phyloP scores from a whole-genome alignment of 2,113 vertebrate species.

The Psilopsiagon aymara region DNA sequence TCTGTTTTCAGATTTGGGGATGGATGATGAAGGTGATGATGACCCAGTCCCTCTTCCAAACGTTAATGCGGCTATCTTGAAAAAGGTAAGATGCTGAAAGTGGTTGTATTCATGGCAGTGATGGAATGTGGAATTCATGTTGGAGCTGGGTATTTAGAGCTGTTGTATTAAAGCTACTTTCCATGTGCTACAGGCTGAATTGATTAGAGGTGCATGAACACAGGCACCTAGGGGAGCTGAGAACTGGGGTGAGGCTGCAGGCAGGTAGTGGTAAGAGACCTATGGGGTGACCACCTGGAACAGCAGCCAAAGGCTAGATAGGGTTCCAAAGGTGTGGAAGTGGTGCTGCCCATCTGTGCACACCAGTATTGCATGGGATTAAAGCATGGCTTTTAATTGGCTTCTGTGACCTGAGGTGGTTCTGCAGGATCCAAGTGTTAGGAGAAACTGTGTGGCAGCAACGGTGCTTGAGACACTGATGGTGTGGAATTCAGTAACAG shows the following conservation, averaged over 20 bases:
- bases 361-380: background rate
- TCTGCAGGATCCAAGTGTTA: background rate
- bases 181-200: background rate
- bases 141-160: background rate
- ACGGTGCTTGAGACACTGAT: no score
- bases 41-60: slow-evolving; percentile 98
- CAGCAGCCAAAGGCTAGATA: background rate
- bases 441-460: background rate
- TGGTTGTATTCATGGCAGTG: background rate
- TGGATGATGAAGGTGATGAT: slow-evolving; percentile 99
- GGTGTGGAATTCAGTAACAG: background rate
- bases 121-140: background rate
- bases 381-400: background rate
- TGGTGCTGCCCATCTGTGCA: background rate
- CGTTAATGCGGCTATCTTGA: slow-evolving; percentile 97
- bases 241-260: background rate
- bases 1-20: slow-evolving; percentile 90
- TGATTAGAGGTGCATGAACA: background rate
- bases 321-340: background rate
- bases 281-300: background rate
- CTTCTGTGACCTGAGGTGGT: background rate
- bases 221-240: rapidly evolving
- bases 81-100: slow-evolving; percentile 84
- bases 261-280: rapidly evolving
- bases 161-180: background rate